Evolutionary conservation across 2,797 vertebrate species (phyloP), one percentile per base, ranked within the genome.

Genomic region (Loriculus beryllinus): DNA sequence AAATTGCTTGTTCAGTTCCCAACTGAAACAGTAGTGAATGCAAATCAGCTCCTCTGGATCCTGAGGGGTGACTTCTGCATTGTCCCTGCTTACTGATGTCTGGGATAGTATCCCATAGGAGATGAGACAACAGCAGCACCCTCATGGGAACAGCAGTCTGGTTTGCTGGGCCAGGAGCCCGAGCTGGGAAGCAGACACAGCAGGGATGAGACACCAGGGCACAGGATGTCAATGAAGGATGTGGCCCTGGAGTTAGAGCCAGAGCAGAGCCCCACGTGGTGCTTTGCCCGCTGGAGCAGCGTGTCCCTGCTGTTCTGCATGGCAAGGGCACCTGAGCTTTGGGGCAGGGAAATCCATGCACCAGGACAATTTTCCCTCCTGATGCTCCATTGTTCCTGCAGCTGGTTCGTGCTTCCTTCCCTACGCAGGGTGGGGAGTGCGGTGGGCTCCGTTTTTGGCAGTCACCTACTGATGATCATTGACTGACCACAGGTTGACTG

Each of bases 1-100:
- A 94, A 67, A 91, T 51, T 35, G 33, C 47, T 93, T 2, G 63
- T 59, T 77, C 77, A 56, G 45, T 48, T 92, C 75, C 37, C 28
- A 23, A 10, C 63, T 47, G 92, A 54, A 78, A 14, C 65, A 48
- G 62, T 6, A 59, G 70, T 63, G 63, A 93, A 75, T 25, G 49
- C 42, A 65, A 48, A 83, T 40, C 22, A 16, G 54, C 45, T 64
- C 64, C 82, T 17, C 21, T 22, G 40, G 26, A 70, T 75, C 40
- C 72, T 62, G 45, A 19, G 45, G 49, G 56, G 47, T 20, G 82
- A 13, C 42, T 93, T 33, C 65, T 77, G 89, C 64, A 14, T 75
- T 70, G 75, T 26, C 68, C 79, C 82, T 77, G 80, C 62, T n/a
- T 12, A 3, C 39, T 1, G 10, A 25, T 23, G 87, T 42, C 78